Conservation (phyloP, 2,888 invertebrate species). For the Drosophila pullipes region DNA sequence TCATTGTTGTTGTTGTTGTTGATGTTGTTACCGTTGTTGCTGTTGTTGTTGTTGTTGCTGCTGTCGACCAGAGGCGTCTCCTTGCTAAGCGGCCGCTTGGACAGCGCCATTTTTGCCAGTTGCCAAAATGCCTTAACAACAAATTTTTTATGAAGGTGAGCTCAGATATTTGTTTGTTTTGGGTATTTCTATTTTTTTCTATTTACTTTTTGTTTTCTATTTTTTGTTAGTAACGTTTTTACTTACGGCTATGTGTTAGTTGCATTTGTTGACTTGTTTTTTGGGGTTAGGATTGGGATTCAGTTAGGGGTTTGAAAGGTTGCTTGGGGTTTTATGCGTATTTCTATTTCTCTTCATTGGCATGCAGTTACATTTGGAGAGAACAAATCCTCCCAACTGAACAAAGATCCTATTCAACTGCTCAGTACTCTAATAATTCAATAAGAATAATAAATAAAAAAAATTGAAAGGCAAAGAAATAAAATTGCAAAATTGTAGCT, state of each 20-base stretch:
- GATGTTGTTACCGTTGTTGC: constrained; percentile 51
- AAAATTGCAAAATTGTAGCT: not conserved
- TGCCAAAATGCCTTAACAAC: constrained; percentile 56
- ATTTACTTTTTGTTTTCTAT: constrained; percentile 10
- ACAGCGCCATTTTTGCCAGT: constrained; percentile 82
- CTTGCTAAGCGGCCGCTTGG: constrained; percentile 85
- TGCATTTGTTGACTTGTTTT: constrained; percentile 8
- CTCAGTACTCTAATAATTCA: not conserved
- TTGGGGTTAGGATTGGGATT: not conserved
- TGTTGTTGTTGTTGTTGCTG: constrained; percentile 72
- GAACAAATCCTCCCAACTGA: not conserved
- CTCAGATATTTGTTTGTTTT: constrained; percentile 19
- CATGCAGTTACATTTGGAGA: constrained; percentile 29
- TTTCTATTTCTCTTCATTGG: not conserved
- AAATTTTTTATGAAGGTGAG: constrained; percentile 46
- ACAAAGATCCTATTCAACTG: not conserved
- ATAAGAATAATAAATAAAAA: not conserved
- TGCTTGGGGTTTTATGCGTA: not conserved
- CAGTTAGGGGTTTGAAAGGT: not conserved
- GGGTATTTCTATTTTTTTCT: constrained; percentile 4
- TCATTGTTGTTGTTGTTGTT: constrained; percentile 72
- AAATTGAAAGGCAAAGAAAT: not conserved
- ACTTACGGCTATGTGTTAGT: constrained; percentile 52
- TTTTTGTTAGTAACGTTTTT: constrained; percentile 45
- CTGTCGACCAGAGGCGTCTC: constrained; percentile 83